Conservation (phyloP, 2,797 vertebrate genomes). For the Miopithecus talapoin region DNA sequence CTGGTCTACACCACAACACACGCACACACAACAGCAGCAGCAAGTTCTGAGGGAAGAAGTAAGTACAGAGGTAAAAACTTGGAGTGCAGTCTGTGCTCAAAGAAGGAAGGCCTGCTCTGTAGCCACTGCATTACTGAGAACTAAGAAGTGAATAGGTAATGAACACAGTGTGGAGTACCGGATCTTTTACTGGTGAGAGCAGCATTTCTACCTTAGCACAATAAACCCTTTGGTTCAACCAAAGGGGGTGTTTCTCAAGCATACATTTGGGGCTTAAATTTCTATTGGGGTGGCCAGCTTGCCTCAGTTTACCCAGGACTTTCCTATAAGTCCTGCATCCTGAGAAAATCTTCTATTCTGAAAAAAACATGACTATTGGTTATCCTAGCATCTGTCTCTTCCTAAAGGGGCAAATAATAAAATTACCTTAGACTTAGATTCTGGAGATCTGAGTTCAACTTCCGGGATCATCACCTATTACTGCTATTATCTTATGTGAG, state of each 20-base stretch:
- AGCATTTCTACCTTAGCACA: not conserved
- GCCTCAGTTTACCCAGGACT: not conserved
- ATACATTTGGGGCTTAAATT: not conserved
- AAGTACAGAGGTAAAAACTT: not conserved
- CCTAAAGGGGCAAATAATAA: not conserved
- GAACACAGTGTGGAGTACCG: rapidly evolving
- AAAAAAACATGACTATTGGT: not conserved
- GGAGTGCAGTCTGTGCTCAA: not conserved
- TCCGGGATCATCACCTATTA: not conserved
- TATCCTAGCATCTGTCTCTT: not conserved
- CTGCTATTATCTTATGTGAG: not conserved
- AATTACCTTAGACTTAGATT: not conserved
- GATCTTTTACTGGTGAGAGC: not conserved
- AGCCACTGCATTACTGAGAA: not conserved
- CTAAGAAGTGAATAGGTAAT: not conserved
- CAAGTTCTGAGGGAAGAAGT: not conserved
- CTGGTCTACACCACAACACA: not conserved
- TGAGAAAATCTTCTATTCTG: not conserved
- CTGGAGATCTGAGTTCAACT: not conserved
- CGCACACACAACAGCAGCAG: not conserved
- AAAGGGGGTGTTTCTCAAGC: not conserved
- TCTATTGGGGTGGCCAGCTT: not conserved
- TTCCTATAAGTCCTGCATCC: not conserved
- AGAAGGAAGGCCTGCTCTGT: not conserved
- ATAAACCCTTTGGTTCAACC: not conserved